A percentile compares a stretch with the other conserved stretches of the same genome.
These are phyloP conservation scores for Bradypodion ventrale DNA, from an alignment of 2,797 vertebrate genomes.

Conservation along the genomic window DNA sequence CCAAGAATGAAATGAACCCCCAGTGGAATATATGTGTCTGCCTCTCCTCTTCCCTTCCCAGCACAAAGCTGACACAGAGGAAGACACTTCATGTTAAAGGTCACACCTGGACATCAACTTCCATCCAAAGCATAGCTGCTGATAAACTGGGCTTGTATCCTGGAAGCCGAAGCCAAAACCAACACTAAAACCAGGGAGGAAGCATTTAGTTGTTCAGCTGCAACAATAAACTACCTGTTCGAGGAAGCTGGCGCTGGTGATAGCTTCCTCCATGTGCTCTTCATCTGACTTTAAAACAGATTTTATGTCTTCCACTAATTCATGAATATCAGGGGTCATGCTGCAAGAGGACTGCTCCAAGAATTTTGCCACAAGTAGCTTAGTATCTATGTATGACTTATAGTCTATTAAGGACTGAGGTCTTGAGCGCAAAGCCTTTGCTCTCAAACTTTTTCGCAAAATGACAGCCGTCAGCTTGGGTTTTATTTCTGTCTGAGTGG, in stretches of 20 bases:
- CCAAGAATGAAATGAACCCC: background rate
- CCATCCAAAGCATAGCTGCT: background rate
- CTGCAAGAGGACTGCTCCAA: constrained; percentile 81
- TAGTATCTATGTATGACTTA: constrained; percentile 83
- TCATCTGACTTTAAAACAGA: constrained; percentile 85
- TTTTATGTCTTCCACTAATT: constrained; percentile 86
- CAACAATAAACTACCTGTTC: constrained; percentile 76
- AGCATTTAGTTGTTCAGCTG: background rate
- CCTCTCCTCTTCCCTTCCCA: background rate
- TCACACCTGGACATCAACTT: background rate
- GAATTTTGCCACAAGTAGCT: constrained; percentile 79
- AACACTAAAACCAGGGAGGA: background rate
- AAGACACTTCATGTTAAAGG: background rate
- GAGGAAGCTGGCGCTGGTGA: constrained; percentile 84
- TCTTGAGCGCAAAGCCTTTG: constrained; percentile 66
- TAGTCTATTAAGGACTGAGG: constrained; percentile 84
- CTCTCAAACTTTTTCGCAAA: constrained; percentile 57
- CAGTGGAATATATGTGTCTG: too few relatives aligned
- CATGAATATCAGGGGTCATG: constrained; percentile 79
- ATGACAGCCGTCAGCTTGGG: constrained; percentile 62
- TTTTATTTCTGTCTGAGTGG: constrained; percentile 74
- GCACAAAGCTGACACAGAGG: background rate
- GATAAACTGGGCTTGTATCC: background rate
- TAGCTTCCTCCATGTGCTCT: constrained; percentile 86
- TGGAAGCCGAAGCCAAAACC: constrained; percentile 9